phyloP scores from a whole-genome alignment of 2,797 vertebrate species.

The Leptodactylus fallax region DNA sequence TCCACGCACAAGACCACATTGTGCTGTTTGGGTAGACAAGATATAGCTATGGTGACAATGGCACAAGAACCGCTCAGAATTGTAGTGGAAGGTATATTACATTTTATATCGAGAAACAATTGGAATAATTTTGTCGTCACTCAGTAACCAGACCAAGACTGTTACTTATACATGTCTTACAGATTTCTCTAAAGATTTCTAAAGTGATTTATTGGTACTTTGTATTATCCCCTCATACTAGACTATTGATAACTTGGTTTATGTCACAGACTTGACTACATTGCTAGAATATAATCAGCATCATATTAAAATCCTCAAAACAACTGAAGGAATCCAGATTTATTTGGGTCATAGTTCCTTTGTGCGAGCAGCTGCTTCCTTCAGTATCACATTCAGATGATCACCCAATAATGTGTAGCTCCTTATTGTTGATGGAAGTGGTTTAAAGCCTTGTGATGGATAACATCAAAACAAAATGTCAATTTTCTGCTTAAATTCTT shows the following conservation, averaged over 20 bases:
- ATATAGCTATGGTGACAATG: too few species aligned
- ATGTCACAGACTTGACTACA: not conserved
- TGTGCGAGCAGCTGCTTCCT: constrained; percentile 17
- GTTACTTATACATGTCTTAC: too few species aligned
- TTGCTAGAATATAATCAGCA: not conserved
- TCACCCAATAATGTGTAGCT: not conserved
- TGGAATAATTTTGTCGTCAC: too few species aligned
- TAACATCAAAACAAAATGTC: constrained; percentile 46
- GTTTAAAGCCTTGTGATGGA: constrained; percentile 26
- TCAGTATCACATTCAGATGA: not conserved
- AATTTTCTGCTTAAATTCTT: constrained; percentile 44
- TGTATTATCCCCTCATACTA: not conserved
- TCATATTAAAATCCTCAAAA: not conserved
- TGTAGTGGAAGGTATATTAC: too few species aligned
- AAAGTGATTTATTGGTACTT: too few species aligned
- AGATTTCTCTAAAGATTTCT: not conserved
- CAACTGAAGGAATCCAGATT: not conserved
- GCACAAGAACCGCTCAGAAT: too few species aligned
- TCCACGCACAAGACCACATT: too few species aligned
- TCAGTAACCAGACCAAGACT: too few species aligned
- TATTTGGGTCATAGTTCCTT: not conserved
- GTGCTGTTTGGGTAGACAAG: too few species aligned
- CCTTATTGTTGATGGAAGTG: constrained; percentile 10
- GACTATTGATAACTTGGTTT: not conserved
- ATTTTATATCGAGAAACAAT: too few species aligned